Evolutionary conservation across 2,888 invertebrate species (phyloP).

Genomic region (Drosophila neotestacea): DNA sequence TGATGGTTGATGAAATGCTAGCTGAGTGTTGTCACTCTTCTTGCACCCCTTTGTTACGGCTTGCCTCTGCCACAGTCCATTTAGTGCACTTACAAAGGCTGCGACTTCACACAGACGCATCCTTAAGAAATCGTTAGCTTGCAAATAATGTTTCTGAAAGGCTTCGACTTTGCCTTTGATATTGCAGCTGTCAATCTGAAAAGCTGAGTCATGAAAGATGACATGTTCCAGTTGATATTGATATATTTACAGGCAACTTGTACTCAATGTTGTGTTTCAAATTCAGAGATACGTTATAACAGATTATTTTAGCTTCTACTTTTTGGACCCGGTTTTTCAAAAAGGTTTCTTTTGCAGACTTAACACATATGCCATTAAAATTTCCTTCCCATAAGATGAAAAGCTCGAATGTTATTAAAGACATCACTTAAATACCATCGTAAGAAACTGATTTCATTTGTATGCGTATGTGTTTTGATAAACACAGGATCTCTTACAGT

Average conservation of each 20-base stretch:
- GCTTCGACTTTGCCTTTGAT: constrained; percentile 44
- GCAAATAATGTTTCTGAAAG: constrained; percentile 59
- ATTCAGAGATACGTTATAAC: background rate
- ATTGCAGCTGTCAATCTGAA: constrained; percentile 44
- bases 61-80: constrained; percentile 26
- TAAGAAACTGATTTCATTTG: too few relatives aligned
- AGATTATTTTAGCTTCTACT: too few relatives aligned
- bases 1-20: constrained; percentile 41
- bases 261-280: background rate
- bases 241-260: background rate
- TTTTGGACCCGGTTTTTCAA: too few relatives aligned
- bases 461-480: too few relatives aligned
- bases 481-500: too few relatives aligned
- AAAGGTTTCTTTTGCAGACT: too few relatives aligned
- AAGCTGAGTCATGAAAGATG: background rate
- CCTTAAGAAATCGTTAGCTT: constrained; percentile 53
- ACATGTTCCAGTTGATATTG: background rate
- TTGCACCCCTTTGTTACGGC: background rate
- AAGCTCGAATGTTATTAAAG: too few relatives aligned
- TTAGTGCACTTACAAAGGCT: constrained; percentile 34
- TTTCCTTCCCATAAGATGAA: too few relatives aligned
- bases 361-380: too few relatives aligned
- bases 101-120: constrained; percentile 40
- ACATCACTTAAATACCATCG: too few relatives aligned
- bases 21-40: constrained; percentile 6